phyloP scores from a whole-genome alignment of 2,888 invertebrate genomes.

The Mamestra brassicae region DNA sequence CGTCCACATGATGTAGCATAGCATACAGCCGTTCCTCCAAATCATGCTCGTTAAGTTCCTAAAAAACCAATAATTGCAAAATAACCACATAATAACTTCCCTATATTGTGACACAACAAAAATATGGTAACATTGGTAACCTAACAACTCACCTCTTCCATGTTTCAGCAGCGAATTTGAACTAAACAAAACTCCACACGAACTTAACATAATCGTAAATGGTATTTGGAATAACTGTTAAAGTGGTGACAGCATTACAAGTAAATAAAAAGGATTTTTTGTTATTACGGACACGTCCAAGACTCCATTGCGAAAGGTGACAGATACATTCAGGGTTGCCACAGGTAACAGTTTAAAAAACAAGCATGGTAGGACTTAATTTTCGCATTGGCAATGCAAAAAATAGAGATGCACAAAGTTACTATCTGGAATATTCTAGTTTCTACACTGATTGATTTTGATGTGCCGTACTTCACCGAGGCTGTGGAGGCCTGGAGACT shows the following conservation, averaged over 20 bases:
- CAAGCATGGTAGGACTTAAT: constrained; percentile 13
- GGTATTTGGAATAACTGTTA: constrained; percentile 79
- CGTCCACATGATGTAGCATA: constrained; percentile 87
- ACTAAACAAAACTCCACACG: constrained; percentile 82
- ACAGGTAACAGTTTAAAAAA: not conserved
- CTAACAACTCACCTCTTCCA: constrained; percentile 87
- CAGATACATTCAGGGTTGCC: constrained; percentile 63
- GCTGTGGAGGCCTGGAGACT: too few relatives aligned
- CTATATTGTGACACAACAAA: constrained; percentile 82
- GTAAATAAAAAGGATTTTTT: constrained; percentile 84
- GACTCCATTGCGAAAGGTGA: constrained; percentile 83
- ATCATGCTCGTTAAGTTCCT: constrained; percentile 89
- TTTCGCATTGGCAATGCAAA: constrained; percentile 13
- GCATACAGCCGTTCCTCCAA: constrained; percentile 88
- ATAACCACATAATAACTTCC: constrained; percentile 70
- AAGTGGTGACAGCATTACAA: constrained; percentile 84
- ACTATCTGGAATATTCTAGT: too few relatives aligned
- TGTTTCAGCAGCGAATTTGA: constrained; percentile 84
- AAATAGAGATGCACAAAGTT: not conserved
- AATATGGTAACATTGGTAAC: constrained; percentile 77
- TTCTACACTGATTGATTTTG: too few relatives aligned
- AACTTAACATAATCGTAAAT: constrained; percentile 88
- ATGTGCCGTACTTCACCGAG: too few relatives aligned
- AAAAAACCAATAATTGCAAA: constrained; percentile 77
- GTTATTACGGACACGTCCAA: constrained; percentile 87